A percentile compares a stretch with the other conserved stretches of the same genome.
phyloP scores from a whole-genome alignment of 2,113 vertebrate species.

The Gasterosteus nipponicus region DNA sequence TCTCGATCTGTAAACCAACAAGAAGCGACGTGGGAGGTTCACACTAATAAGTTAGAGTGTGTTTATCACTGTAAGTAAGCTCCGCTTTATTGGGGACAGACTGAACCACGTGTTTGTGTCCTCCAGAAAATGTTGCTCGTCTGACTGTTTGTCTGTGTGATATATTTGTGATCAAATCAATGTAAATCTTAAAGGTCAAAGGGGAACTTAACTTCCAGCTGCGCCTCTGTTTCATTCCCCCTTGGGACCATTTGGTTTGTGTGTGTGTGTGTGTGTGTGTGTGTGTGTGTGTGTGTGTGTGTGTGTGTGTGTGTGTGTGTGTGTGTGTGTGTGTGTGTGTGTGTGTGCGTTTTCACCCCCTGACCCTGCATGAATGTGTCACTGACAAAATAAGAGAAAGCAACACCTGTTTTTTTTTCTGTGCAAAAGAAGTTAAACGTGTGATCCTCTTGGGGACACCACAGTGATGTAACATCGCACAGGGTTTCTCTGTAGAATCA shows the following conservation, averaged over 20 bases:
- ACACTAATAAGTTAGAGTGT: constrained; percentile 60
- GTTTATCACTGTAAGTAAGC: constrained; percentile 57
- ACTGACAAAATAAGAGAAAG: constrained; percentile 17
- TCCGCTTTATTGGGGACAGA: constrained; percentile 42
- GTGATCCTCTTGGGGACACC: neutral
- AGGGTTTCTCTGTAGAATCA: constrained; percentile 7
- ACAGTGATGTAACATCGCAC: constrained; percentile 13
- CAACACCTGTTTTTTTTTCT: constrained; percentile 49
- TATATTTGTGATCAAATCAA: constrained; percentile 45
- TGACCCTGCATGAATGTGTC: constrained; percentile 24
- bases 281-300: constrained; percentile 24
- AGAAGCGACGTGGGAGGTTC: constrained; percentile 55
- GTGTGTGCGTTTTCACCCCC: constrained; percentile 10
- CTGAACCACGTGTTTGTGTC: constrained; percentile 23
- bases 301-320: constrained; percentile 8
- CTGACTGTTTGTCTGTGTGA: constrained; percentile 7
- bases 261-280: constrained; percentile 14
- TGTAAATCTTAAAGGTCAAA: constrained; percentile 53
- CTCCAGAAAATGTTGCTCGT: constrained; percentile 1
- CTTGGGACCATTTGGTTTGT: constrained; percentile 2
- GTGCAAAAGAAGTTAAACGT: constrained; percentile 1
- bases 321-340: constrained; percentile 20
- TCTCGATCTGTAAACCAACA: constrained; percentile 60
- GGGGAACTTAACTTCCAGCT: constrained; percentile 64
- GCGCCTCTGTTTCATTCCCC: constrained; percentile 36